These are phyloP conservation scores for Carpatolechia fugitivella DNA, from an alignment of 2,888 invertebrate genomes.

Conservation along the genomic window DNA sequence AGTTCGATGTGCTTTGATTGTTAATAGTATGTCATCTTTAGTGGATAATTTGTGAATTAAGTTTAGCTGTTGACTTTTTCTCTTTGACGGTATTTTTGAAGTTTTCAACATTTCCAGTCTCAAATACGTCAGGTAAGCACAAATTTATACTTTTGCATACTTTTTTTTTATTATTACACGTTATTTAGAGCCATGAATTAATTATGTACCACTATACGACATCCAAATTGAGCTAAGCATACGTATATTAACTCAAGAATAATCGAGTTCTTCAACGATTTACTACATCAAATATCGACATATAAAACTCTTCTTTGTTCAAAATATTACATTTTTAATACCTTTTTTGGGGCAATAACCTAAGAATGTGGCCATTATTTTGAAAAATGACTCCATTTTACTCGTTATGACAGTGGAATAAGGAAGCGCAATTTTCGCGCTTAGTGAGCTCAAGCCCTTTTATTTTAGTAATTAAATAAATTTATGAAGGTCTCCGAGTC, in stretches of 20 bases:
- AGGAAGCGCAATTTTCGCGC: neutral
- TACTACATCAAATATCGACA: no score
- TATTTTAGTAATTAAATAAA: neutral
- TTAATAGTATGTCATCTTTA: neutral
- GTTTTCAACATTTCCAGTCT: slow-evolving; percentile 1
- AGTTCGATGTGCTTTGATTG: neutral
- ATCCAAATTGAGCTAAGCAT: no score
- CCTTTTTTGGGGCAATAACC: neutral
- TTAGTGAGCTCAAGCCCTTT: neutral
- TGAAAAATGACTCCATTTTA: slow-evolving; percentile 4
- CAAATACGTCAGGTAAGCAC: slow-evolving; percentile 1
- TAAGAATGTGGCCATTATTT: neutral
- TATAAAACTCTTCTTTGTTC: no score
- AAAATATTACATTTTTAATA: no score
- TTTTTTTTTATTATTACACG: no score
- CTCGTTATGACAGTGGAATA: neutral
- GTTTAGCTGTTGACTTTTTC: neutral
- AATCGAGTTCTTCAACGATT: no score
- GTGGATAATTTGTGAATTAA: neutral
- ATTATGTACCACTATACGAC: no score
- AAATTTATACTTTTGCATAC: neutral
- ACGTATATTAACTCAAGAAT: no score
- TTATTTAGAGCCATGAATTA: no score
- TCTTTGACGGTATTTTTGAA: neutral
- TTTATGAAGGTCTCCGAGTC: neutral